Base-by-base conservation (phyloP, 2,888 invertebrate genomes). In the Hesperia comma region DNA sequence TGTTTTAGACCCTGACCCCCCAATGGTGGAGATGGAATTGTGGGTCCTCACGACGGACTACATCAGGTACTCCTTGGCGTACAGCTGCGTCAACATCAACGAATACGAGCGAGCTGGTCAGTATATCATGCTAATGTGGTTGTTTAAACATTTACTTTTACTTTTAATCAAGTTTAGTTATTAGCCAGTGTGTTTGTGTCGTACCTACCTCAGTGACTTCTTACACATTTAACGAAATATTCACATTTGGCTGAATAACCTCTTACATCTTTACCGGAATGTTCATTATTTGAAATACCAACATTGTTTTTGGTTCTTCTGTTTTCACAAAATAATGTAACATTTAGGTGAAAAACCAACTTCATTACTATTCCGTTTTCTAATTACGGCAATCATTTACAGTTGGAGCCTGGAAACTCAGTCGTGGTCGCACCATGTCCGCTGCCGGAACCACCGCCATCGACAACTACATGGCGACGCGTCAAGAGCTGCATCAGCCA, bases 11-110 rank as follows among this genome's bases (percentile, higher is more conserved):
- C 55, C 73, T 6, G 58, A 72, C 8, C 72, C 74, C 15, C 62
- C 41, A 3, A 83, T 77, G 15, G 74, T 75, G 1, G 74, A 78
- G 2, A 79, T 76, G 3, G 69, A 79, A 0, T 61, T 90, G 10
- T 94, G 94, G 92, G 84, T 96, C n/a, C 76, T 96, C 54, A 92
- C 87, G 6, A 95, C 95, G 0, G 95, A 96, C 79, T 96, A 96
- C 78, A 81, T 86, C 0, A 86, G 86, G 41, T 95, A 94, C 75
- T 90, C 95, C 0, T 90, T 96, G 1, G 94, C 94, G 0, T 96
- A 95, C 92, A 94, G 94, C 64, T 96, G 96, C 63, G 75, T 70
- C 10, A 85, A 90, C 67, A 37, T 83, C n/a, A 79, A 83, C 63
- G 53, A 69, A 8, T 86, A 76, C 76, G 73, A 80, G 40, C 77